Percentiles rank a stretch among this genome's conserved stretches.
These are phyloP conservation scores for Euzetes globulus DNA, from an alignment of 2,888 invertebrate genomes.

Conservation along the genomic window DNA sequence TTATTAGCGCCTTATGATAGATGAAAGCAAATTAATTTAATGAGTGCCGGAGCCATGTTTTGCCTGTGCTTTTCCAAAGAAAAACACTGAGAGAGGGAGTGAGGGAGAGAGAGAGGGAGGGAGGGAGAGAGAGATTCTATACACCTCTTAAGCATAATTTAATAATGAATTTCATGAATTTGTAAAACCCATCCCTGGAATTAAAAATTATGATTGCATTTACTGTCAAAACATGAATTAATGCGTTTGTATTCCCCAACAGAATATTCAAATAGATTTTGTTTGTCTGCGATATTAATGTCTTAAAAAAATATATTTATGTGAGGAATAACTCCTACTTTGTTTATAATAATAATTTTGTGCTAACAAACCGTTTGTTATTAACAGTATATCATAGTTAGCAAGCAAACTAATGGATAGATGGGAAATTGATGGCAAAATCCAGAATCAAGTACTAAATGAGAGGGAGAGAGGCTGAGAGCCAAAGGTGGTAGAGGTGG, in stretches of 20 bases:
- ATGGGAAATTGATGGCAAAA: no score
- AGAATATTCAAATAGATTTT: background rate
- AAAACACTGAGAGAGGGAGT: no score
- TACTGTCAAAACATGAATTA: slow-evolving; percentile 11
- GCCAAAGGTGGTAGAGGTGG: slow-evolving; percentile 19
- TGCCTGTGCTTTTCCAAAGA: no score
- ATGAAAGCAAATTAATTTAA: slow-evolving; percentile 18
- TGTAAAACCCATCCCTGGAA: slow-evolving; percentile 9
- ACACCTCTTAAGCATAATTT: slow-evolving; percentile 1
- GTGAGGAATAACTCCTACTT: background rate
- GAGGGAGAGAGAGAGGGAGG: no score
- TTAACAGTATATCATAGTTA: background rate
- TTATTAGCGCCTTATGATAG: slow-evolving; percentile 18
- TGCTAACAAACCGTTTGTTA: background rate
- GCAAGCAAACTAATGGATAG: no score
- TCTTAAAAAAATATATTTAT: background rate
- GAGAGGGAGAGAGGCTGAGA: background rate
- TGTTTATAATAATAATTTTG: slow-evolving; percentile 15
- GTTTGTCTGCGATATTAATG: background rate
- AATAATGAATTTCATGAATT: slow-evolving; percentile 18
- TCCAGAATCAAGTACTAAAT: no score
- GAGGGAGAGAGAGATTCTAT: background rate
- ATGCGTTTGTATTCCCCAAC: background rate
- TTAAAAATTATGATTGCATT: slow-evolving; percentile 17
- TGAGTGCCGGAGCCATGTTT: background rate